Evolutionary conservation across 2,888 invertebrate species (phyloP).

Genomic region (Tupiocoris notatus): DNA sequence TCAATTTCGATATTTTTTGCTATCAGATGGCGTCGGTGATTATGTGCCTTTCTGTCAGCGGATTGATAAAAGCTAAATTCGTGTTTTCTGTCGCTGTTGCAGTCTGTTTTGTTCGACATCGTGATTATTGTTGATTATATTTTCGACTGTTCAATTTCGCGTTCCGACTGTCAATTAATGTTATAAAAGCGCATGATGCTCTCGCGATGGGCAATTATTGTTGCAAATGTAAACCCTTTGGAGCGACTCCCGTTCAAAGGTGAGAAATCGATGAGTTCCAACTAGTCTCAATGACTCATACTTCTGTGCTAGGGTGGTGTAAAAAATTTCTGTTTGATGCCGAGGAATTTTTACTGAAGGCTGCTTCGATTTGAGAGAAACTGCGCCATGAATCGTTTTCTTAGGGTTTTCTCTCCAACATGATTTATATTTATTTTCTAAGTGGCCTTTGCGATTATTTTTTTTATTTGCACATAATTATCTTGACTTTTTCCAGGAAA

Average conservation of each 20-base stretch:
- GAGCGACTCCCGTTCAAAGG: slow-evolving; percentile 21
- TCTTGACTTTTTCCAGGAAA: slow-evolving; percentile 63
- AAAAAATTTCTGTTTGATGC: neutral
- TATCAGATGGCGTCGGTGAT: no score
- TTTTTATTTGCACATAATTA: no score
- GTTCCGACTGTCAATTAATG: no score
- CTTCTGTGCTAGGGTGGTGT: neutral
- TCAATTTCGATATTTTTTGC: no score
- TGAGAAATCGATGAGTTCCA: neutral
- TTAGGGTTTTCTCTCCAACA: no score
- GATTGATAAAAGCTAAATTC: no score
- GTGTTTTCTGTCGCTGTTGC: no score
- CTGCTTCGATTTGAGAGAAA: neutral
- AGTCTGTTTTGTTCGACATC: neutral
- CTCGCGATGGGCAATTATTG: slow-evolving; percentile 24
- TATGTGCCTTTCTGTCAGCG: no score
- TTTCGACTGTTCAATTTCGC: no score
- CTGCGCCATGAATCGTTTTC: no score
- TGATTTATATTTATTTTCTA: no score
- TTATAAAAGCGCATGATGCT: slow-evolving; percentile 9
- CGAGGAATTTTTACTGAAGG: neutral
- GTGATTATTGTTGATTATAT: neutral
- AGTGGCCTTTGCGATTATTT: no score
- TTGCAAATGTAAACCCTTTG: slow-evolving; percentile 13
- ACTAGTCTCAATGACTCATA: neutral